Base-by-base conservation (phyloP, 2,888 invertebrate genomes). In the Ichneumoninae sp. region DNA sequence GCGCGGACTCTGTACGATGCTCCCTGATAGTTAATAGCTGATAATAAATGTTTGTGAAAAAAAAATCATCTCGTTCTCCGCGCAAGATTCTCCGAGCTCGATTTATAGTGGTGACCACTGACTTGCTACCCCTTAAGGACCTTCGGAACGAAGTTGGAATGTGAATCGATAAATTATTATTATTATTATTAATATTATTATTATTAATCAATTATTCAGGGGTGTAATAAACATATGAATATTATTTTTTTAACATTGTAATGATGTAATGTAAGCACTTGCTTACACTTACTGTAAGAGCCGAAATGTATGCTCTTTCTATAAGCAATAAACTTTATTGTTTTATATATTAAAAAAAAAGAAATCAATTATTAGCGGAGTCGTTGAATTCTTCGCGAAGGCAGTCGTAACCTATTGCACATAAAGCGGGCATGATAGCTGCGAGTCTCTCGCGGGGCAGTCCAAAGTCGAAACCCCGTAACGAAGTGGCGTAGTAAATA, bases 401-500 rank as follows among this genome's bases (percentile, higher is more conserved):
- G 26, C 26, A 10, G 8, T 57, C 57, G 26, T 26, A 57, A 57
- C 57, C 57, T 57, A 57, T 13, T 57, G 57, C 13, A 57, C 57
- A 10, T 57, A 57, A 10, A 13, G 22, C 57, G 10, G 22, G 57
- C 22, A 57, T 26, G 26, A 57, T 57, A 26, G 26, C 26, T 26
- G 57, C 26, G 26, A 57, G 26, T 13, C 30, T 72, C 66, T 54
- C 76, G 30, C 47, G 50, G 50, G 60, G 72, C 50, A 44, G 60
- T 72, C 80, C 62, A 71, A 81, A 81, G 72, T 75, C 77, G 77
- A 70, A 70, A 57, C 69, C 70, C 80, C 84, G 78, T 87, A 91
- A 92, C 90, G 90, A 91, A 91, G 89, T 87, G 86, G 66, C 86
- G 91, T 88, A 89, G 90, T 93, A 93, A 93, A 93, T 91, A 92